Evolutionary conservation across 2,888 invertebrate species (phyloP), one percentile per base, ranked within the genome.

Genomic region (Tuta absoluta): DNA sequence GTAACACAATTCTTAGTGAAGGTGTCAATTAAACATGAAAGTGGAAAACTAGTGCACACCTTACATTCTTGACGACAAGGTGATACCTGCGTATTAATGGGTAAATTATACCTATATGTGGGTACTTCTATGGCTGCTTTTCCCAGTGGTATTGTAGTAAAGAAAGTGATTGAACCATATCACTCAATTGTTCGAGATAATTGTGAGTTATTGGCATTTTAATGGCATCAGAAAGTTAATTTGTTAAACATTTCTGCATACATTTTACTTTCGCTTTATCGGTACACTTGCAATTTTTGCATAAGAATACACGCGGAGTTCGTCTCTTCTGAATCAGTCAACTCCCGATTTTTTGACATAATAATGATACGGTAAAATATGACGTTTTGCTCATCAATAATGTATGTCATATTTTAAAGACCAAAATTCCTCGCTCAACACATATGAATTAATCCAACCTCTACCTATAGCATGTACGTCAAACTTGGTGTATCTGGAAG

Each of bases 1-100:
- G 75, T 73, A 75, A 74, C 67, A 67, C 68, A 69, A 76, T 71
- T 73, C 70, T 38, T 33, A 2, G 3, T 10, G 63, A 41, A 66
- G 65, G 76, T 80, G 78, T 80, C 76, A 79, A 78, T 80, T 79
- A 76, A 73, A 71, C 69, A 65, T 73, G 77, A 84, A 84, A 84
- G 84, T 82, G 71, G 80, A 77, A 67, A 75, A 79, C 71, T 76
- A 57, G 79, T 64, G 67, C 75, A 70, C 53, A 67, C 59, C 51
- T 48, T 12, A 48, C 62, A 67, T 73, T 74, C 72, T 67, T 73
- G 74, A 19, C 17, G 19, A n/a, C 8, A n/a, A 53, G 28, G 24
- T 33, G 56, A 56, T 33, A 56, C 56, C 14, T 11, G 1, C 21
- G 10, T 33, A 17, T n/a, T 33, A 33, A 56, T 23, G 3, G 14